Conservation (phyloP, 2,888 invertebrate genomes). For the Athetis lepigone region DNA sequence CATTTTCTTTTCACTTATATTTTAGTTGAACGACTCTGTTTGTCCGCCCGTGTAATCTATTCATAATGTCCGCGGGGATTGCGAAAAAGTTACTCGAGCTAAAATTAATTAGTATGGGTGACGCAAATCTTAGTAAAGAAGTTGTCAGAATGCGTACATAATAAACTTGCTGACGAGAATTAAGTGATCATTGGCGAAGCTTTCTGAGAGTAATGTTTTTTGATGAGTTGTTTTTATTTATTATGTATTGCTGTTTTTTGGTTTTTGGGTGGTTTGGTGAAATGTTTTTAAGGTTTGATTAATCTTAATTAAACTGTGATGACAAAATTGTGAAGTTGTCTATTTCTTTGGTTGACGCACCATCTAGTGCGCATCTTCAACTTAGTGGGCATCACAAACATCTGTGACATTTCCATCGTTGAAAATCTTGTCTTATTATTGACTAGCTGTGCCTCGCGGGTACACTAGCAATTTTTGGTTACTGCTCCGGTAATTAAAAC, state of each 20-base stretch:
- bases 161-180: slow-evolving; percentile 46
- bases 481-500: no score
- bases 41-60: slow-evolving; percentile 62
- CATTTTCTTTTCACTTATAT: slow-evolving; percentile 62
- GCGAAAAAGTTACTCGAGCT: slow-evolving; percentile 44
- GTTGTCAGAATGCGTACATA: slow-evolving; percentile 32
- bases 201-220: slow-evolving; percentile 2
- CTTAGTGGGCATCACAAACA: no score
- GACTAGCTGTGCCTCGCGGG: no score
- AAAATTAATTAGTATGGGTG: slow-evolving; percentile 57
- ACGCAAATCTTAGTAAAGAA: slow-evolving; percentile 28
- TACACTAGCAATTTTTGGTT: no score
- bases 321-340: no score
- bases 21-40: slow-evolving; percentile 54
- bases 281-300: no score
- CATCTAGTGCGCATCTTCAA: no score
- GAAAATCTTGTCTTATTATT: no score
- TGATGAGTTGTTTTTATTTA: slow-evolving; percentile 9
- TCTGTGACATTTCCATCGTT: no score
- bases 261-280: background rate
- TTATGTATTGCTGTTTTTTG: background rate
- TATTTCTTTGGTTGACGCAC: no score
- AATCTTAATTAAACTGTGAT: no score
- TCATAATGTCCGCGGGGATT: slow-evolving; percentile 56
- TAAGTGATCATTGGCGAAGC: slow-evolving; percentile 26